Evolutionary conservation across 2,113 vertebrate genomes (phyloP), one percentile per base, ranked within the genome.

Genomic region (Entomyzon cyanotis): DNA sequence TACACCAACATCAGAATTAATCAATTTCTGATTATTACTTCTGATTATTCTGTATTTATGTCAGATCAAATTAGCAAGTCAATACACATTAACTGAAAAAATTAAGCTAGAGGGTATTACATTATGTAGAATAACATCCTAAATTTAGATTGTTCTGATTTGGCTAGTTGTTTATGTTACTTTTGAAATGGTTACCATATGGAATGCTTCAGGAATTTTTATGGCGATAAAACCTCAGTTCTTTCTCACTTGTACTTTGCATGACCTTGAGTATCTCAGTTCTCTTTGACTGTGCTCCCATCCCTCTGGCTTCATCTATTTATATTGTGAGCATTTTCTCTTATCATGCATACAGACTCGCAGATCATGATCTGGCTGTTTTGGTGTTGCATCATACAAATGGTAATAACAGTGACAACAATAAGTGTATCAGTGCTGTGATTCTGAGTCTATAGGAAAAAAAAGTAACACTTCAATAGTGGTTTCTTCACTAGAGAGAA

Each of bases 41-140:
- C 37, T 89, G 31, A 94, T 95, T 95, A 14, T 84, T 97, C 55
- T 94, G 31, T 78, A 70, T 85, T 96, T 95, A 75, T 89, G 41
- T 83, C 65, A 96, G 33, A 89, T 27, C 86, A 10, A 55, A 80
- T 93, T 56, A 95, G 33, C 37, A 86, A 90, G 3, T 44, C 58
- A 27, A 80, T 88, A 41, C 27, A 37, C 31, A 59, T 79, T 71
- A 24, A 67, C 56, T 91, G 68, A 58, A 89, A 69, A 85, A 25
- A 74, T 59, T 44, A 60, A 81, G 15, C 46, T 82, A 52, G 23
- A 75, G n/a, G 18, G 11, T 59, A 20, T 68, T 80, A 56, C 73
- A 68, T 92, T 52, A 65, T 74, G 11, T 77, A 79, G 39, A 89
- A 50, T 15, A 89, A 20, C 11, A 47, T 68, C 22, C 50, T 84